These are phyloP conservation scores for Eilema sororculum DNA, from an alignment of 2,888 invertebrate species.

Conservation along the genomic window DNA sequence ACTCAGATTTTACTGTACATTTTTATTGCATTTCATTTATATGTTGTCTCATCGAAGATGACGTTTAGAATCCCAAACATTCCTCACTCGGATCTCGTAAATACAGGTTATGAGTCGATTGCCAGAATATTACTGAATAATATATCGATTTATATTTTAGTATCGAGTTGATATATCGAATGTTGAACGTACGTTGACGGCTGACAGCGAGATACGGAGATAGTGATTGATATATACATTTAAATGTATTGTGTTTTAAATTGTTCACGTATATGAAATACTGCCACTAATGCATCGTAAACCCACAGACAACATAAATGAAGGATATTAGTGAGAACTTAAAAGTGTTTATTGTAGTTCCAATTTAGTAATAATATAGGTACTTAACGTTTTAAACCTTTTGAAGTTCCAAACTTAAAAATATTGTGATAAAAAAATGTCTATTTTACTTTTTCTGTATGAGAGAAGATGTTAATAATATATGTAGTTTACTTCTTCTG, in stretches of 20 bases:
- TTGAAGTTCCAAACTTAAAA: no score
- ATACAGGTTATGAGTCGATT: conserved; percentile 42
- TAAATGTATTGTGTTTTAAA: conserved; percentile 22
- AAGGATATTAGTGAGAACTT: no score
- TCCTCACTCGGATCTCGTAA: conserved; percentile 26
- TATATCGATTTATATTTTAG: conserved; percentile 46
- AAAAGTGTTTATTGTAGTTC: not conserved
- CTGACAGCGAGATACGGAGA: conserved; percentile 26
- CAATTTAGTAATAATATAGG: no score
- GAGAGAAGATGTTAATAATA: no score
- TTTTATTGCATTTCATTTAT: conserved; percentile 58
- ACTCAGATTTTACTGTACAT: conserved; percentile 55
- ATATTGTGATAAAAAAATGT: no score
- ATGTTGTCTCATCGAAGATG: conserved; percentile 46
- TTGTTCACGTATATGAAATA: not conserved
- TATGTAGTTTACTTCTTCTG: no score
- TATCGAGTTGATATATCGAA: conserved; percentile 31
- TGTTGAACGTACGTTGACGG: conserved; percentile 42
- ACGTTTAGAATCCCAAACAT: conserved; percentile 43
- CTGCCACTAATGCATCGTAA: not conserved
- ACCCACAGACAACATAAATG: not conserved
- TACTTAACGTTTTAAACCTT: no score
- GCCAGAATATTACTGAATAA: conserved; percentile 46
- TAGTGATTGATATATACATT: conserved; percentile 37
- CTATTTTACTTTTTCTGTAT: no score